A percentile compares a stretch with the other conserved stretches of the same genome.
Conservation (phyloP, 1,140 invertebrate species). For the Latrodectus geometricus region DNA sequence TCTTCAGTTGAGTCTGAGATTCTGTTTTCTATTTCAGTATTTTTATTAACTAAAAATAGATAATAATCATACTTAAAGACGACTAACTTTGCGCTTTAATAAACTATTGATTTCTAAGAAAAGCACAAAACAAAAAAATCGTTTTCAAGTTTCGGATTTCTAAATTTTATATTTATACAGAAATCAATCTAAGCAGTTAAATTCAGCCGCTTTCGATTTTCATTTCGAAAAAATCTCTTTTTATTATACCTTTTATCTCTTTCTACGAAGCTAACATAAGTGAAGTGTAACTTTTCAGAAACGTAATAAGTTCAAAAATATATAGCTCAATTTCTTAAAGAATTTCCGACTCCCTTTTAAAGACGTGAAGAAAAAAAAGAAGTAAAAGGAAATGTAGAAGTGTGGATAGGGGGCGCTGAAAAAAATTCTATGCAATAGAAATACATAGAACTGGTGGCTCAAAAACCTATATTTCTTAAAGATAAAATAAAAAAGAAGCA, state of each 20-base stretch:
- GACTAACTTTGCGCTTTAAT: no score
- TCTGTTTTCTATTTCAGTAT: no score
- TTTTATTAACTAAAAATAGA: background rate
- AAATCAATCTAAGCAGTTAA: background rate
- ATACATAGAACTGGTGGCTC: constrained; percentile 27
- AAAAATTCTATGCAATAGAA: constrained; percentile 24
- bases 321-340: constrained; percentile 44
- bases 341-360: constrained; percentile 4
- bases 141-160: background rate
- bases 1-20: no score
- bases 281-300: constrained; percentile 7
- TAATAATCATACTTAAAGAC: background rate
- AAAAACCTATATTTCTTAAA: constrained; percentile 23
- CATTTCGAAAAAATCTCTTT: background rate
- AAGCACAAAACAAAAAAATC: background rate
- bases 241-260: constrained; percentile 8
- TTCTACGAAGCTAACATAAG: background rate
- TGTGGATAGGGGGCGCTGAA: background rate
- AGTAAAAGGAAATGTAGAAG: constrained; percentile 4
- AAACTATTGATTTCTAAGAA: background rate
- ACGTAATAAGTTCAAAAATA: constrained; percentile 47
- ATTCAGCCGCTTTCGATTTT: background rate
- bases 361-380: constrained; percentile 7
- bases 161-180: background rate
- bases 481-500: background rate